phyloP scores from a whole-genome alignment of 2,113 vertebrate species.

The Picathartes gymnocephalus region DNA sequence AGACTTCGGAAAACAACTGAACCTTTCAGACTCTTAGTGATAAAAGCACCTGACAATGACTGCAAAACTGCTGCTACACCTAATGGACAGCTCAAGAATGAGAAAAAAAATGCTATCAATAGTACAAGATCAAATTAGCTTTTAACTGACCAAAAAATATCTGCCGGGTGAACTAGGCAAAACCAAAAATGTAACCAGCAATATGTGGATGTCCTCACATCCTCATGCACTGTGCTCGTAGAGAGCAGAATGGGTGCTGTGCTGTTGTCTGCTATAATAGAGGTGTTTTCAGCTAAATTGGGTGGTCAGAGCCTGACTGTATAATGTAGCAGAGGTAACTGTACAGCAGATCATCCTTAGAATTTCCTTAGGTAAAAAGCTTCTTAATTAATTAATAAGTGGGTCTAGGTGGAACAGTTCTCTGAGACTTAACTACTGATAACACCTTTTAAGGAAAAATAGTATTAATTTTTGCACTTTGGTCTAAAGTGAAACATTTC shows the following conservation, averaged over 20 bases:
- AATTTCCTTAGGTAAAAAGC: background rate
- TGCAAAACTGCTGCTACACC: slow-evolving; percentile 16
- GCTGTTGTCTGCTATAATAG: background rate
- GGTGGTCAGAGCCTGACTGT: background rate
- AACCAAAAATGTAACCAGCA: slow-evolving; percentile 61
- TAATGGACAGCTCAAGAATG: background rate
- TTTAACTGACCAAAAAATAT: background rate
- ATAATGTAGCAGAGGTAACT: background rate
- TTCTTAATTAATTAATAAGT: background rate
- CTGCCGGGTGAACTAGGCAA: slow-evolving; percentile 16
- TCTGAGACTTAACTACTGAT: slow-evolving; percentile 27
- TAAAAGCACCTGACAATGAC: background rate
- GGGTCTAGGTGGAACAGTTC: background rate
- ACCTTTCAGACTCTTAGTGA: slow-evolving; percentile 71
- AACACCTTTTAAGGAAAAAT: slow-evolving; percentile 28
- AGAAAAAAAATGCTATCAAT: background rate
- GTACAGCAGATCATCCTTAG: background rate
- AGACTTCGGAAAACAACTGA: slow-evolving; percentile 76
- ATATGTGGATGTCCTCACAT: slow-evolving; percentile 18
- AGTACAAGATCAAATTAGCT: slow-evolving; percentile 5
- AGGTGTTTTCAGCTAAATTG: background rate
- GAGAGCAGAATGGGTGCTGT: background rate
- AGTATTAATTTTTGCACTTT: slow-evolving; percentile 59
- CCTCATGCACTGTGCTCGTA: background rate
- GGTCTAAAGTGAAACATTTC: slow-evolving; percentile 21